Conservation (phyloP, 2,888 invertebrate genomes). For the Drosophila ezoana region DNA sequence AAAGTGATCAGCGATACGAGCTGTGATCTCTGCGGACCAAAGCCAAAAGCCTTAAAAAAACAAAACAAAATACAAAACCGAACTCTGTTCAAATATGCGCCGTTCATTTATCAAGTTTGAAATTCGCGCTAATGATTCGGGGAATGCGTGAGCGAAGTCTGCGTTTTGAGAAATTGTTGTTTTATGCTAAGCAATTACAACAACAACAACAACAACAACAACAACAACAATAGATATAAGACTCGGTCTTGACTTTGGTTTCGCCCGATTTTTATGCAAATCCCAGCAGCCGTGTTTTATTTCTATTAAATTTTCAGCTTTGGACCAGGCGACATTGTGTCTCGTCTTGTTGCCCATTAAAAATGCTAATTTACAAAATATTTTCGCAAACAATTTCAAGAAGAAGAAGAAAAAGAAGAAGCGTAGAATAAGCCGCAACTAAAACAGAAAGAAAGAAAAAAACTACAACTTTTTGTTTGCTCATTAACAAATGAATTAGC, state of each 20-base stretch:
- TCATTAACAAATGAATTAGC: conserved; percentile 70
- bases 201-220: conserved; percentile 32
- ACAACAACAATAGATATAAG: not conserved
- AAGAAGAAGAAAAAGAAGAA: conserved; percentile 6
- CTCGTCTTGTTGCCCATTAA: conserved; percentile 73
- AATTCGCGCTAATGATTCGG: conserved; percentile 67
- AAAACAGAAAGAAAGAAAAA: not conserved
- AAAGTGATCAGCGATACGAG: conserved; percentile 42
- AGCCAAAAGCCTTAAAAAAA: not conserved
- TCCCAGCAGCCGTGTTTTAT: conserved; percentile 22
- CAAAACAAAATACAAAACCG: conserved; percentile 1
- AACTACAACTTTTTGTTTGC: conserved; percentile 46
- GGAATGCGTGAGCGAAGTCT: conserved; percentile 45
- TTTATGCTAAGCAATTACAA: conserved; percentile 66
- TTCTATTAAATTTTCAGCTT: conserved; percentile 32
- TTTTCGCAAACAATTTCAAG: conserved; percentile 20
- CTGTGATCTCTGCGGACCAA: conserved; percentile 19
- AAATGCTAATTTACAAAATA: conserved; percentile 71
- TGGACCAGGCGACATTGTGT: conserved; percentile 71
- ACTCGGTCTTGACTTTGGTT: conserved; percentile 20
- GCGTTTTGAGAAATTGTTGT: conserved; percentile 63
- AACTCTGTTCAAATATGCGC: conserved; percentile 49
- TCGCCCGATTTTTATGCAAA: conserved; percentile 64
- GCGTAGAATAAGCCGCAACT: not conserved
- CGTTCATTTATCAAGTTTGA: conserved; percentile 59